Percentiles rank a stretch among this genome's conserved stretches.
These are phyloP conservation scores for Helarctos malayanus DNA, from an alignment of 2,797 vertebrate genomes.

Conservation along the genomic window DNA sequence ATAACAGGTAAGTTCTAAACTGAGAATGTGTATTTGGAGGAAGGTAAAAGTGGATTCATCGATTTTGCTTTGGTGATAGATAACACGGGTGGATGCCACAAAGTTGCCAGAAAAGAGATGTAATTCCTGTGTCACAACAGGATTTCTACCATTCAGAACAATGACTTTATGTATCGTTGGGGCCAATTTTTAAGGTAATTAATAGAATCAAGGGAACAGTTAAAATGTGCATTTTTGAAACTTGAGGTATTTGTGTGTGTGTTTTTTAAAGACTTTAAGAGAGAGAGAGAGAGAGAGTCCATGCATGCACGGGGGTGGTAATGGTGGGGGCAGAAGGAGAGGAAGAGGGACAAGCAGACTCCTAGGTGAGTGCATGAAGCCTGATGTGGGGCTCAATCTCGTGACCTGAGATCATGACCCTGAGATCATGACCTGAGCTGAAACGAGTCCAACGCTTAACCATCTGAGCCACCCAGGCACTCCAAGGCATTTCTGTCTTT, in stretches of 20 bases:
- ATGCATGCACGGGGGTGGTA: not conserved
- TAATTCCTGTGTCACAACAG: not conserved
- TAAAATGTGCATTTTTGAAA: slow-evolving; percentile 19
- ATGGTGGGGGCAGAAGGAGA: not conserved
- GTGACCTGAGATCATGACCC: not conserved
- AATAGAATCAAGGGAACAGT: not conserved
- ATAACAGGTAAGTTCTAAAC: not conserved
- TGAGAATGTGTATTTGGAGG: not conserved
- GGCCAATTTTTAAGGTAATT: not conserved
- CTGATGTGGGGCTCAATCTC: not conserved
- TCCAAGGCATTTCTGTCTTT: not conserved
- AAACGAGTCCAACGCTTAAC: not conserved
- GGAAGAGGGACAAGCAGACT: not conserved
- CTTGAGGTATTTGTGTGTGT: not conserved
- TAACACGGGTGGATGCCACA: not conserved
- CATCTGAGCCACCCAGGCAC: not conserved
- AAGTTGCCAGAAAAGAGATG: not conserved
- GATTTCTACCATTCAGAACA: not conserved
- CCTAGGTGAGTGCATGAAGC: not conserved
- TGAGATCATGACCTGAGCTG: not conserved
- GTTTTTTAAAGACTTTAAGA: not conserved
- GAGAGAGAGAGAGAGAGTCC: too few species aligned
- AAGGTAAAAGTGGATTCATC: not conserved
- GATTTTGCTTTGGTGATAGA: not conserved
- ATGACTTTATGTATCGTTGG: not conserved